Base-by-base conservation (phyloP, 1,140 invertebrate species). In the Solenopsis fugax region DNA sequence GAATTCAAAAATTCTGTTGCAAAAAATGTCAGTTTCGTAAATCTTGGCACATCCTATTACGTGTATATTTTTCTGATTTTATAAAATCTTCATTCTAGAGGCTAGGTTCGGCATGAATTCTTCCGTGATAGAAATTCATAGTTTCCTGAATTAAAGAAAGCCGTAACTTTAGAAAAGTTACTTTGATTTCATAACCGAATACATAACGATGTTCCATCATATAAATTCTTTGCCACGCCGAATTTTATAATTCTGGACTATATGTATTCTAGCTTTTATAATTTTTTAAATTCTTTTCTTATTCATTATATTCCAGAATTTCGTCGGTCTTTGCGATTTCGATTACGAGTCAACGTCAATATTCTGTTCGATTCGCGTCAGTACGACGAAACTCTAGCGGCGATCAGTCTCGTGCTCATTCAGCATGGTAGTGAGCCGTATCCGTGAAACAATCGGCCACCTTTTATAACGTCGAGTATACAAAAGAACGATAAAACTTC, bases 371-470 rank as follows among this genome's bases (percentile, higher is more conserved):
- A 45, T 9, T 78, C 41, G 18, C 41, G 10, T 18, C 18, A 80
- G 56, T 62, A 54, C 21, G 52, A 76, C 24, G 24, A 80, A 82
- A 80, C 21, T 45, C 56, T 4, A 41, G 75, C n/a, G 62, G 21
- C 52, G 7, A 76, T 85, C 77, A 81, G 86, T 92, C 89, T 91
- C 89, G 78, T 72, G 64, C 52, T 88, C 86, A 65, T 56, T 87
- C 64, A 34, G 34, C 67, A 34, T 60, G 29, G 71, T 76, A 86
- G 45, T 48, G 80, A 82, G 77, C 60, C 62, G 41, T 62, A 9
- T 88, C 48, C 45, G 41, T 87, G 75, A 76, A 75, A 75, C 72
- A 78, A 62, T 85, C 65, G 56, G 50, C 65, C 73, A 50, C 62
- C 54, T 60, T 81, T 87, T 80, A 89, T 65, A 54, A 87, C 45